Evolutionary conservation across 2,888 invertebrate species (phyloP).

Genomic region (Cenopis cana): DNA sequence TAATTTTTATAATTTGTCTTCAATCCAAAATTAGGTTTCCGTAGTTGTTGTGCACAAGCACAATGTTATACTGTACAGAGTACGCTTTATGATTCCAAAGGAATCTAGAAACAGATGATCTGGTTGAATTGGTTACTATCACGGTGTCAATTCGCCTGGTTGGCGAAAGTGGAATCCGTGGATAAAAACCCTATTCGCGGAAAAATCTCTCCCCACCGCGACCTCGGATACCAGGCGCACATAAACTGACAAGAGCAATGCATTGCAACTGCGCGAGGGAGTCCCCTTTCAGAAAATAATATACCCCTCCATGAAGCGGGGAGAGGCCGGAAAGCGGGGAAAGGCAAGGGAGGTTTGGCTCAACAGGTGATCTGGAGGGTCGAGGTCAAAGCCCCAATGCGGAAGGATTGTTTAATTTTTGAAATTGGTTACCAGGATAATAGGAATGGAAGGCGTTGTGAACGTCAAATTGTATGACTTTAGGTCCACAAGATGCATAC

Average conservation of each 20-base stretch:
- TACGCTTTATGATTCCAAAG: too few species aligned
- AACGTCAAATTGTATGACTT: too few species aligned
- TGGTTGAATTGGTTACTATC: too few species aligned
- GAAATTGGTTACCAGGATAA: slow-evolving; percentile 22
- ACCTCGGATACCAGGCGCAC: slow-evolving; percentile 62
- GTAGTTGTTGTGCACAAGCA: too few species aligned
- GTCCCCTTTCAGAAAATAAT: background rate
- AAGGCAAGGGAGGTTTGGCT: slow-evolving; percentile 11
- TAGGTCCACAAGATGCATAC: too few species aligned
- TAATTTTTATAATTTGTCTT: too few species aligned
- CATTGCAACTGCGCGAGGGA: background rate
- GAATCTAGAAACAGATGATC: too few species aligned
- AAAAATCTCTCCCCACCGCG: slow-evolving; percentile 72
- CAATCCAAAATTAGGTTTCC: too few species aligned
- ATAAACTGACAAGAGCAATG: slow-evolving; percentile 45
- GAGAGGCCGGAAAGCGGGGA: background rate
- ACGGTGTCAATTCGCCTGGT: background rate
- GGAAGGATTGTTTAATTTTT: slow-evolving; percentile 42
- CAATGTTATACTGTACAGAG: too few species aligned
- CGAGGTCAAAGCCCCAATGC: slow-evolving; percentile 43
- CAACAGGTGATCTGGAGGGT: slow-evolving; percentile 37
- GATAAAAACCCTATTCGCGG: slow-evolving; percentile 52
- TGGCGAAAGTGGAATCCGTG: background rate
- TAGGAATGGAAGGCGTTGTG: slow-evolving; percentile 2
- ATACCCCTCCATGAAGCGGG: slow-evolving; percentile 5